Evolutionary conservation across 2,888 invertebrate species (phyloP), one percentile per base, ranked within the genome.

Genomic region (Ichneumoninae sp.): DNA sequence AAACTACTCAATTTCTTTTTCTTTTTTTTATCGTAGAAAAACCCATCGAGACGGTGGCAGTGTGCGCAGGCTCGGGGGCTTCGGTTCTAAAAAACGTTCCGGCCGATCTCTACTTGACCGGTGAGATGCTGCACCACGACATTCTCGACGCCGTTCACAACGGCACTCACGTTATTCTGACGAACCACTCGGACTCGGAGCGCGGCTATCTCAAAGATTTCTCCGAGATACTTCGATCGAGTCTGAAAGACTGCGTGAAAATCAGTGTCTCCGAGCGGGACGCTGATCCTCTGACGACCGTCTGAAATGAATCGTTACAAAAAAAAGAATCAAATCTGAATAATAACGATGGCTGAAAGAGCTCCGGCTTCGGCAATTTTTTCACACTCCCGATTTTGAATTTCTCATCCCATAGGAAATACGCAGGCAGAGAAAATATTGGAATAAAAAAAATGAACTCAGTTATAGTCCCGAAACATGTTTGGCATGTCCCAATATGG

Each of bases 101-200:
- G 22, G 97, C 97, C 2, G 98, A 98, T 94, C 94, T 99, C 16
- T 97, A 97, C 90, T 93, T 99, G 50, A 98, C 98, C 19, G 97
- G 96, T 8, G 99, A 99, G 95, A 98, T 99, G 98, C 95, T 97
- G 0, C 99, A 99, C 93, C 99, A 99, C 91, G 98, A 99, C 87
- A 94, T 98, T 0, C 95, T 99, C 50, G 98, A 99, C 90, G 98
- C 97, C 0, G 95, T 96, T 33, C 97, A 98, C 89, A 96, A 95
- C 77, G 97, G 97, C 40, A 95, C 95, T 19, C 96, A 96, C 80
- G 98, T 99, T 0, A 96, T 99, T 90, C 94, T 99, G 22, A 97
- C 97, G 86, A 98, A 98, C 93, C 99, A 99, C 93, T 98, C 97
- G 54, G 98, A 98, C 94, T 98, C 98, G 0, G 99, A 99, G 93